Base-by-base conservation (phyloP, 2,113 vertebrate species). In the Aptenodytes forsteri region DNA sequence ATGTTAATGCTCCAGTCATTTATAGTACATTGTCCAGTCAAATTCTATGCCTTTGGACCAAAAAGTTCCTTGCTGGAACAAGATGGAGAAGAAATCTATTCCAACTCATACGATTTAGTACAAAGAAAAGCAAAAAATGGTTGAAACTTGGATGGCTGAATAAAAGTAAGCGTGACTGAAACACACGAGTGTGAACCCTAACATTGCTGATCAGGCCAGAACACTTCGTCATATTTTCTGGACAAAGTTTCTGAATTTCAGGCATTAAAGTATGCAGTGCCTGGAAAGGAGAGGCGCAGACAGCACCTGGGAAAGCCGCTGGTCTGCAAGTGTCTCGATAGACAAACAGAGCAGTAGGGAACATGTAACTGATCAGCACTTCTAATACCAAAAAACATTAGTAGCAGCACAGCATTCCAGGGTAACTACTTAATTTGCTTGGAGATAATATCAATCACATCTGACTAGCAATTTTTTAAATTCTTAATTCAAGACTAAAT, bases 401-500 rank as follows among this genome's bases (percentile, higher is more conserved):
- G 26, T 46, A 87, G 44, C 32, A 67, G n/a, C n/a, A 71, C 38
- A 64, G 23, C 46, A 70, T 65, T 85, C n/a, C 66, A 76, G 36
- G 29, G 29, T 44, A 96, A 78, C 64, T 52, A 18, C 50, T 88
- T 46, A 75, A 83, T 89, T 96, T 78, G 66, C 71, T 52, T 47
- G 70, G 56, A 91, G 50, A 90, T 38, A 69, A 6, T 59, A 93
- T 58, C 55, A 61, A 84, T 87, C 89, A 75, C 69, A 92, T 69
- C 19, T 26, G 64, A 92, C 40, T 20, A 83, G n/a, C 38, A 49
- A 42, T 80, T 90, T 93, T 78, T 58, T 8, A 22, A 73, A 66
- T 80, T 67, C 61, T 76, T 96, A 73, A 89, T 79, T 93, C 16
- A 36, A 77, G 77, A 62, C 75, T 93, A 85, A 96, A 91, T 77